Evolutionary conservation across 2,888 invertebrate genomes (phyloP).

Genomic region (Xylocampa areola): DNA sequence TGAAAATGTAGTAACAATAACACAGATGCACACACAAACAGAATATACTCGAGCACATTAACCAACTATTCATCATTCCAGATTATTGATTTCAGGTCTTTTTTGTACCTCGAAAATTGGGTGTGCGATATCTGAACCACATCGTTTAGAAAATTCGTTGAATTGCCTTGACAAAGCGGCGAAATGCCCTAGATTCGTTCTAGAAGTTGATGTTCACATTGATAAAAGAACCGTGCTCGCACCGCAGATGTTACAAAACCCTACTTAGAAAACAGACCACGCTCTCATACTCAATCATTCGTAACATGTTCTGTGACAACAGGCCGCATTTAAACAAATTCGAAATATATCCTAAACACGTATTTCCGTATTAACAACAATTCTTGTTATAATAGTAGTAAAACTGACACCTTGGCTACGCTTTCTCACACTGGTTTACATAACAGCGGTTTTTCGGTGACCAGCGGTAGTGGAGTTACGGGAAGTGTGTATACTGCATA

Average conservation of each 20-base stretch:
- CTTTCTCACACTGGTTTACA: slow-evolving; percentile 57
- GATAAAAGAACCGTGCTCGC: no score
- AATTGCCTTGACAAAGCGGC: no score
- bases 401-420: slow-evolving; percentile 55
- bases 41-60: no score
- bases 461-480: slow-evolving; percentile 28
- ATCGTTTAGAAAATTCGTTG: no score
- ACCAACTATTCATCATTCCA: no score
- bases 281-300: slow-evolving; percentile 32
- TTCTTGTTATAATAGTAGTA: slow-evolving; percentile 43
- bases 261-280: neutral
- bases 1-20: no score
- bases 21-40: no score
- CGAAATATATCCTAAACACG: slow-evolving; percentile 45
- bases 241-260: slow-evolving; percentile 26
- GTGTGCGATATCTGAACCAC: no score
- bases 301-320: slow-evolving; percentile 33
- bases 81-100: no score
- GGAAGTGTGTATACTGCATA: slow-evolving; percentile 50
- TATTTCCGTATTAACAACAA: slow-evolving; percentile 53
- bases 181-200: no score
- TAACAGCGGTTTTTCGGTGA: slow-evolving; percentile 51
- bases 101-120: no score
- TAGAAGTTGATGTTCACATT: no score
- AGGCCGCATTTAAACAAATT: slow-evolving; percentile 30